Conservation (phyloP, 1,140 invertebrate species). For the Anagrus nilaparvatae region DNA sequence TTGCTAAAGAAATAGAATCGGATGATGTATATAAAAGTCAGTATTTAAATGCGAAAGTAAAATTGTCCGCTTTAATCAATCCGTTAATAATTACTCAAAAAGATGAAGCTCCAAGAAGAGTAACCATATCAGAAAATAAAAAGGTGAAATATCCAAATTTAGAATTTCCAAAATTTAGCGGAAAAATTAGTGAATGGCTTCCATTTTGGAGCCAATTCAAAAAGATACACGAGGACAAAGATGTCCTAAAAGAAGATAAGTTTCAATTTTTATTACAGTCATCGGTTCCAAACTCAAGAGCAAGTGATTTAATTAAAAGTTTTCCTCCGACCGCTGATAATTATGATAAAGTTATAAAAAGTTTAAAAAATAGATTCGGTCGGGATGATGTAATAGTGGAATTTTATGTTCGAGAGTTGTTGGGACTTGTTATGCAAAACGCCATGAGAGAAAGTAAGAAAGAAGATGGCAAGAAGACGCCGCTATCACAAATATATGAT, state of each 20-base stretch:
- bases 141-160: neutral
- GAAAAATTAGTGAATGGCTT: conserved; percentile 22
- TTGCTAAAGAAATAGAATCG: too few relatives aligned
- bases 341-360: conserved; percentile 20
- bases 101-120: too few relatives aligned
- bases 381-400: conserved; percentile 15
- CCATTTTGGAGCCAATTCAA: conserved; percentile 21
- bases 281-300: conserved; percentile 7
- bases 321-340: conserved; percentile 9
- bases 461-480: conserved; percentile 2
- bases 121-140: too few relatives aligned
- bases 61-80: too few relatives aligned
- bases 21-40: too few relatives aligned
- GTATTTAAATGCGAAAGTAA: too few relatives aligned
- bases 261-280: conserved; percentile 20
- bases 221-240: conserved; percentile 18
- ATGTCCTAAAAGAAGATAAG: conserved; percentile 16
- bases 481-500: conserved; percentile 21
- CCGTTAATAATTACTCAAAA: too few relatives aligned
- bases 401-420: conserved; percentile 22
- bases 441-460: conserved; percentile 8
- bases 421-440: conserved; percentile 18
- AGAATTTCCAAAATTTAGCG: conserved; percentile 17
- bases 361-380: conserved; percentile 21
- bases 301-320: conserved; percentile 7